Conservation (phyloP, 2,797 vertebrate genomes). For the Premnoplex brunnescens region DNA sequence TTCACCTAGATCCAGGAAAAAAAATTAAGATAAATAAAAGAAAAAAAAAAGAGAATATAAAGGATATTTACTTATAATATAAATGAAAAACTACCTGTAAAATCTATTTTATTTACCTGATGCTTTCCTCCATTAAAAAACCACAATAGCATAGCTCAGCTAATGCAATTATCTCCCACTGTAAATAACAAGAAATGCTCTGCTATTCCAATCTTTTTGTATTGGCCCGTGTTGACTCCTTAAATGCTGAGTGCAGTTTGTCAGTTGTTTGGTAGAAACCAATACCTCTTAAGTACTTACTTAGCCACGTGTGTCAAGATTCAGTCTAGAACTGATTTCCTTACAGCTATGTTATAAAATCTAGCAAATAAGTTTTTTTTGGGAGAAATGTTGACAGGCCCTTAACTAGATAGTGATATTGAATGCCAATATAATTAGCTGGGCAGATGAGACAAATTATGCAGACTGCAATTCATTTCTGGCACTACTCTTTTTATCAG, state of each 20-base stretch:
- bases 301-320: neutral
- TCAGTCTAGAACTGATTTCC: slow-evolving; percentile 26
- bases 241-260: neutral
- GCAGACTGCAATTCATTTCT: slow-evolving; percentile 43
- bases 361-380: slow-evolving; percentile 33
- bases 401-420: slow-evolving; percentile 30
- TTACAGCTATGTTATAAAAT: slow-evolving; percentile 30
- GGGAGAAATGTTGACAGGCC: slow-evolving; percentile 40
- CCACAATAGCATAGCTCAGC: neutral
- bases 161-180: neutral
- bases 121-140: neutral
- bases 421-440: slow-evolving; percentile 58
- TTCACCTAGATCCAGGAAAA: neutral
- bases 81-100: neutral
- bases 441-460: slow-evolving; percentile 11
- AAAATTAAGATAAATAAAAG: neutral
- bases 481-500: neutral
- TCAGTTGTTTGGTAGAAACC: neutral
- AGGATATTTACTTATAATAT: neutral
- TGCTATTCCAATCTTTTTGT: neutral
- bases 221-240: neutral
- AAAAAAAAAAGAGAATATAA: neutral
- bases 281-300: neutral
- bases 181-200: neutral
- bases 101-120: neutral